A percentile compares a stretch with the other conserved stretches of the same genome.
Evolutionary conservation across 2,888 invertebrate genomes (phyloP).

Genomic region (Trypoxylon attenuatum): DNA sequence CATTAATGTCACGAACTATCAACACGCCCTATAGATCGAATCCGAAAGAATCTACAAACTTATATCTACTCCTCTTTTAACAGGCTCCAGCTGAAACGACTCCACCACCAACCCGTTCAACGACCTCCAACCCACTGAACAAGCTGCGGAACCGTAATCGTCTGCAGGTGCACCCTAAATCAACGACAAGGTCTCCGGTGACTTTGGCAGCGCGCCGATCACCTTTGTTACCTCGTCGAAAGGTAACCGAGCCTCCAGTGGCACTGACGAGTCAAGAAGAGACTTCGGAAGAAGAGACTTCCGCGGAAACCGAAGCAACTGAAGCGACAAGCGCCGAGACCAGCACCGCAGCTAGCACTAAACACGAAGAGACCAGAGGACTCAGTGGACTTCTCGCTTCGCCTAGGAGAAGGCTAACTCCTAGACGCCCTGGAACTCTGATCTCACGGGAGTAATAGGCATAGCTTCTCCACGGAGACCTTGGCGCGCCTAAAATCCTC

Average conservation of each 20-base stretch:
- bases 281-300: conserved; percentile 51
- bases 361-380: conserved; percentile 68
- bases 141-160: conserved; percentile 73
- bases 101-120: conserved; percentile 58
- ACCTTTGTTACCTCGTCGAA: conserved; percentile 67
- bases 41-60: background rate
- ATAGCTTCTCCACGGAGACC: background rate
- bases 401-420: conserved; percentile 81
- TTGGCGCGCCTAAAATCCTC: background rate
- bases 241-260: conserved; percentile 65
- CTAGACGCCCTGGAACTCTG: conserved; percentile 78
- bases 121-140: conserved; percentile 71
- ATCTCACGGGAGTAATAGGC: conserved; percentile 62
- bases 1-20: conserved; percentile 1
- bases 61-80: too few species aligned
- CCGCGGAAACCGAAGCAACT: conserved; percentile 45
- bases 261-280: conserved; percentile 56
- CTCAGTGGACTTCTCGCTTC: conserved; percentile 79
- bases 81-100: conserved; percentile 70
- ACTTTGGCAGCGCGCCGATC: conserved; percentile 64
- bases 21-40: background rate
- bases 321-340: conserved; percentile 56
- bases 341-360: conserved; percentile 65
- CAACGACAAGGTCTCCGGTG: conserved; percentile 64
- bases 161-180: conserved; percentile 72